phyloP scores from a whole-genome alignment of 2,888 invertebrate genomes.

The Diaprepes abbreviatus region DNA sequence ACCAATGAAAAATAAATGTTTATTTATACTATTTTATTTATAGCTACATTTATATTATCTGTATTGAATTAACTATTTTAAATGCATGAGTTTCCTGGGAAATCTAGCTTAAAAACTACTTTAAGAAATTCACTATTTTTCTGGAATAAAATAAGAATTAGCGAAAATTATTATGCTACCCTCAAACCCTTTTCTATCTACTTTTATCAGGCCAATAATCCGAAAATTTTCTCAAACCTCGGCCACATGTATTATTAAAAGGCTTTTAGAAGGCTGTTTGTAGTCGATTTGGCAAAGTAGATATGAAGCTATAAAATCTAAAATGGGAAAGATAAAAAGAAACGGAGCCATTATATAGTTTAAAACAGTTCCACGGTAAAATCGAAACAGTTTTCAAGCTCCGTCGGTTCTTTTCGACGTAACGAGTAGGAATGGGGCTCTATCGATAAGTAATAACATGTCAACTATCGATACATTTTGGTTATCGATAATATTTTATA shows the following conservation, averaged over 20 bases:
- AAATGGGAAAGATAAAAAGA: slow-evolving; percentile 48
- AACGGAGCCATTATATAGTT: slow-evolving; percentile 47
- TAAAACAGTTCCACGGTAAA: slow-evolving; percentile 48
- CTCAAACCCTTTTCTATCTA: slow-evolving; percentile 20
- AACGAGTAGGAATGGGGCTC: slow-evolving; percentile 14
- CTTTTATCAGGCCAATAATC: slow-evolving; percentile 29
- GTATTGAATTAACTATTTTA: too few relatives aligned
- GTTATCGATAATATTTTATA: too few relatives aligned
- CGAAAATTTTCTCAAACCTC: slow-evolving; percentile 38
- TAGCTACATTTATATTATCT: too few relatives aligned
- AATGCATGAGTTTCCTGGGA: not conserved
- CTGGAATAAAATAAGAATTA: slow-evolving; percentile 20
- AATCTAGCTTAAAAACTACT: not conserved
- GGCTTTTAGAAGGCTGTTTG: slow-evolving; percentile 46
- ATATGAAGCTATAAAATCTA: slow-evolving; percentile 48
- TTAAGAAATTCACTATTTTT: not conserved
- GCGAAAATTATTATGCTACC: slow-evolving; percentile 17
- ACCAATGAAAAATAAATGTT: too few relatives aligned
- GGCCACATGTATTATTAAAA: slow-evolving; percentile 48
- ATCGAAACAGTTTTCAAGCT: slow-evolving; percentile 42
- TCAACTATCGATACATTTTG: too few relatives aligned
- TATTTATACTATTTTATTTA: too few relatives aligned
- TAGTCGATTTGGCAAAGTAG: slow-evolving; percentile 50
- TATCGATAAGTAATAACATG: too few relatives aligned
- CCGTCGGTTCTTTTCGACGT: slow-evolving; percentile 17